Percentiles rank a stretch among this genome's conserved stretches.
phyloP scores from a whole-genome alignment of 2,113 vertebrate genomes.

The Alexandromys fortis region DNA sequence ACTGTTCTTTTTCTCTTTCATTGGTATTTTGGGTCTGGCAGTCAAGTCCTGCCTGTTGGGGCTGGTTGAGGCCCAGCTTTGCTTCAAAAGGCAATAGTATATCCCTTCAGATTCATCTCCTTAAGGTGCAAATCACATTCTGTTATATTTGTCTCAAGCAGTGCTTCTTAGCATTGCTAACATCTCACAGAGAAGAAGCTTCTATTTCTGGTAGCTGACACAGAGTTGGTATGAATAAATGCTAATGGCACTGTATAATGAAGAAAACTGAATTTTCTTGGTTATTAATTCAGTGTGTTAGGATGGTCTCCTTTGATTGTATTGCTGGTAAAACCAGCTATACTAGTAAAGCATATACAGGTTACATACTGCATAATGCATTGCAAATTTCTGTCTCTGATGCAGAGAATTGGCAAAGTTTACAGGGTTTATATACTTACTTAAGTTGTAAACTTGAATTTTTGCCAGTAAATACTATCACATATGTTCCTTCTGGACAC shows the following conservation, averaged over 20 bases:
- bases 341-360: neutral
- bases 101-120: neutral
- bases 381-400: constrained; percentile 24
- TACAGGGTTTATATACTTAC: neutral
- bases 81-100: neutral
- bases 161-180: neutral
- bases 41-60: neutral
- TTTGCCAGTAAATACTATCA: neutral
- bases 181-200: neutral
- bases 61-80: neutral
- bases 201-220: neutral
- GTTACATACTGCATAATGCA: neutral
- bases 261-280: neutral
- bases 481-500: neutral
- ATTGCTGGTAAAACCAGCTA: neutral
- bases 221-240: neutral
- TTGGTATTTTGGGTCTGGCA: neutral
- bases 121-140: neutral
- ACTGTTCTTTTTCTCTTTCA: neutral
- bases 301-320: neutral
- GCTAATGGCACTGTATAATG: neutral
- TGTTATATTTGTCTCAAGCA: neutral
- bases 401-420: neutral
- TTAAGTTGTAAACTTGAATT: constrained; percentile 35
- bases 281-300: constrained; percentile 38